Evolutionary conservation across 2,113 vertebrate genomes (phyloP), one percentile per base, ranked within the genome.

Genomic region (Ellobius talpinus): DNA sequence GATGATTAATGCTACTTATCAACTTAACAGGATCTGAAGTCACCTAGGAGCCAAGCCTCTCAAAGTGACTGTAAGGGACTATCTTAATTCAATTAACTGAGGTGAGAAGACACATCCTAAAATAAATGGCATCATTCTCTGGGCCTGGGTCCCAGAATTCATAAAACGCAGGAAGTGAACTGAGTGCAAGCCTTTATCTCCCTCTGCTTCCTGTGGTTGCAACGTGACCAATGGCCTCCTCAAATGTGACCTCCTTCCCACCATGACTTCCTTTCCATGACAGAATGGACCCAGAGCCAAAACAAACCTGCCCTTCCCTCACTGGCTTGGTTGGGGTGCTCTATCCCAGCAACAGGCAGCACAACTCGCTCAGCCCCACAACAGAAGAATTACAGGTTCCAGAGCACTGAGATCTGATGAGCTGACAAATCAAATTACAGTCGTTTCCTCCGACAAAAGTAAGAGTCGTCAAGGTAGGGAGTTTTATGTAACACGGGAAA

Each of bases 351-450:
- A 47, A 36, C 39, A 86, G 84, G 63, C 61, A 68, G 17, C 12
- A 1, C 6, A 66, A 66, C 17, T 50, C 7, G 10, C 33, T 45
- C 29, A 89, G 73, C 87, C 58, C 31, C 36, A 85, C 82, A 61
- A 76, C n/a, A 65, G 29, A 66, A 72, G 86, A 89, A 87, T 77
- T 52, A 23, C 2, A 47, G 61, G n/a, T 81, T 76, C 63, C 89
- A 33, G 74, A 88, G 29, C 23, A 47, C 81, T 79, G 14, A 21
- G 47, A 79, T 68, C 50, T 31, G 31, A 26, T 45, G 77, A 50
- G 33, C 11, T 72, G 72, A 73, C 68, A 91, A 55, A 90, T 89
- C n/a, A 70, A 93, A 96, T 82, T 42, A 39, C 21, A 77, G 85
- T 77, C 45, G 73, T 78, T 95, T 94, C 52, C 79, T 86, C 78